Percentiles rank a stretch among this genome's conserved stretches.
Evolutionary conservation across 2,888 invertebrate species (phyloP).

Genomic region (Lasioglossum calceatum): DNA sequence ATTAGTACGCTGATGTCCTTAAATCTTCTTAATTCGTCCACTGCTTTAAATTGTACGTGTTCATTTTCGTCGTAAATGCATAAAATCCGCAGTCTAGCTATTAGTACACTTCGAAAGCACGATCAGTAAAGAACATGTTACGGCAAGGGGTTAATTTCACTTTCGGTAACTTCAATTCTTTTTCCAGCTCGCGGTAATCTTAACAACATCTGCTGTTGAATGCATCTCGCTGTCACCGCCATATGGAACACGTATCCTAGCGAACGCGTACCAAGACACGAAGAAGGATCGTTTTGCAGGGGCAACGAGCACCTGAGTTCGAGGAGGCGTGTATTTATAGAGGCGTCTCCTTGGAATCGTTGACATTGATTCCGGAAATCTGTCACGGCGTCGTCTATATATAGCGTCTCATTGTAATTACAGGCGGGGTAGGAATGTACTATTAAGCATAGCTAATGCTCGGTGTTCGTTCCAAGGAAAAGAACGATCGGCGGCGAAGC

Average conservation of each 20-base stretch:
- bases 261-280: neutral
- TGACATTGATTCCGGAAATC: slow-evolving; percentile 68
- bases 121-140: too few relatives aligned
- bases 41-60: too few relatives aligned
- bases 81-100: too few relatives aligned
- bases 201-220: neutral
- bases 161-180: too few relatives aligned
- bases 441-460: slow-evolving; percentile 60
- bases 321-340: slow-evolving; percentile 54
- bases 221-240: neutral
- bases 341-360: slow-evolving; percentile 61
- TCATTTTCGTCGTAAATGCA: too few relatives aligned
- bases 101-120: too few relatives aligned
- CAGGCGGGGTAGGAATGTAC: slow-evolving; percentile 46
- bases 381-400: slow-evolving; percentile 57
- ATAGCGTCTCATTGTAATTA: slow-evolving; percentile 67
- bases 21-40: too few relatives aligned
- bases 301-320: slow-evolving; percentile 4
- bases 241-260: neutral
- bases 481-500: slow-evolving; percentile 28
- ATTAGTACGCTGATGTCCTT: too few relatives aligned
- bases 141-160: too few relatives aligned
- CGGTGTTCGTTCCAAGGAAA: neutral
- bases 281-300: slow-evolving; percentile 1
- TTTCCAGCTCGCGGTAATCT: too few relatives aligned